phyloP scores from a whole-genome alignment of 2,888 invertebrate species.

The Drosophila villosipedis region DNA sequence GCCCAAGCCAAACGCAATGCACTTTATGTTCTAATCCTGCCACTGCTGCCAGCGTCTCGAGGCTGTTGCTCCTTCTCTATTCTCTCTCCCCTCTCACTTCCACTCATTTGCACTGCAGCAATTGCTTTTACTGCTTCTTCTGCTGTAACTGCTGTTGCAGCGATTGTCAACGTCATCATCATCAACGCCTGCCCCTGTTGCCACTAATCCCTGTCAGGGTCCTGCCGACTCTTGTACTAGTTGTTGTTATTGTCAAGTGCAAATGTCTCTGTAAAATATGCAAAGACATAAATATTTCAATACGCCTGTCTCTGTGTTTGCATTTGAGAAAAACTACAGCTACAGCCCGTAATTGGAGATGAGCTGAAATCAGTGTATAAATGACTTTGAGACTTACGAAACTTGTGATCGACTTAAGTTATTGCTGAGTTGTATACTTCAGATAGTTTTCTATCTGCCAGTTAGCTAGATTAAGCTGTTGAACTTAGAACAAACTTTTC shows the following conservation, averaged over 20 bases:
- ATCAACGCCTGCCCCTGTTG: constrained; percentile 48
- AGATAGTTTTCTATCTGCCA: not conserved
- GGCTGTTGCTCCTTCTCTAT: constrained; percentile 32
- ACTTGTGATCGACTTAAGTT: not conserved
- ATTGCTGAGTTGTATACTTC: not conserved
- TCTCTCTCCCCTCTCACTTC: not conserved
- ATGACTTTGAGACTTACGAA: not conserved
- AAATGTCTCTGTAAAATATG: constrained; percentile 76
- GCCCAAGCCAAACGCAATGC: constrained; percentile 67
- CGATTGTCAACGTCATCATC: constrained; percentile 66
- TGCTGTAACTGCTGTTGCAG: constrained; percentile 45
- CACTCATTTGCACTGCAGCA: not conserved
- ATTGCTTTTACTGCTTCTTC: not conserved
- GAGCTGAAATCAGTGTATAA: constrained; percentile 49
- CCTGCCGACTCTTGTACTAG: constrained; percentile 41
- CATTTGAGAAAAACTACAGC: constrained; percentile 52
- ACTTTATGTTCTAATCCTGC: constrained; percentile 70
- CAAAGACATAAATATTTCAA: constrained; percentile 78
- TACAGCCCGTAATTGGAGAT: constrained; percentile 44
- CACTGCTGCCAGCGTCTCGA: constrained; percentile 60
- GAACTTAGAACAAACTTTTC: not conserved
- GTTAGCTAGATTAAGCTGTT: not conserved
- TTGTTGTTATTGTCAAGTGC: constrained; percentile 77
- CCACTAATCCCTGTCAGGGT: constrained; percentile 66
- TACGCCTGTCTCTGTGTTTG: constrained; percentile 28